A percentile compares a stretch with the other conserved stretches of the same genome.
Evolutionary conservation across 2,888 invertebrate genomes (phyloP).

Genomic region (Diplolepis rosae): DNA sequence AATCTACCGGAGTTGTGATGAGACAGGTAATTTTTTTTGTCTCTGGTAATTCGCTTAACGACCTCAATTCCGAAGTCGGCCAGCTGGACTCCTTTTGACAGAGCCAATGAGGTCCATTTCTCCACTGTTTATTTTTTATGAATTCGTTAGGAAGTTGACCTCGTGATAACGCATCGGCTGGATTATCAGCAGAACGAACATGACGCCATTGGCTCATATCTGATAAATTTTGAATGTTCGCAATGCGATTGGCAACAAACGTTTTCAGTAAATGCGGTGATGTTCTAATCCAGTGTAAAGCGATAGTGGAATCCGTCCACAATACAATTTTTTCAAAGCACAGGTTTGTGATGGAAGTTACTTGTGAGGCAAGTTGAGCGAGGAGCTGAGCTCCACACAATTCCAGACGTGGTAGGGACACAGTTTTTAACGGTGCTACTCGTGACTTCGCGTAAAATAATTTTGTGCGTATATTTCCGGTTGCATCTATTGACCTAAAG

Average conservation of each 20-base stretch:
- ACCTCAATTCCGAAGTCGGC: neutral
- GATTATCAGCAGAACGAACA: constrained; percentile 43
- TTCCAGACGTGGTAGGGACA: neutral
- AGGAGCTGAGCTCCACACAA: neutral
- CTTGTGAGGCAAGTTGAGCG: neutral
- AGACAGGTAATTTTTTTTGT: neutral
- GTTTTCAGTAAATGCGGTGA: constrained; percentile 44
- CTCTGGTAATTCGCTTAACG: neutral
- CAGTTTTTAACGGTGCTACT: neutral
- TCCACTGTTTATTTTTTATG: constrained; percentile 36
- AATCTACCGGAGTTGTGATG: neutral
- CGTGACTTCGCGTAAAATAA: neutral
- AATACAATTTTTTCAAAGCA: neutral
- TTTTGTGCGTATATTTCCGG: neutral
- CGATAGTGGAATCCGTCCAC: constrained; percentile 49
- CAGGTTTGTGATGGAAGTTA: neutral
- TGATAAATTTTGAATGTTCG: constrained; percentile 46
- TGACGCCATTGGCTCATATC: constrained; percentile 37
- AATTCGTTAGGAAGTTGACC: constrained; percentile 41
- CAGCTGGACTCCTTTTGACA: neutral
- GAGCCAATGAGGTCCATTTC: constrained; percentile 44
- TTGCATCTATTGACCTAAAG: neutral
- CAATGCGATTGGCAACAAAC: constrained; percentile 46
- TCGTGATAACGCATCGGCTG: constrained; percentile 47
- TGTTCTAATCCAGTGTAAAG: constrained; percentile 47